Evolutionary conservation across 2,113 vertebrate species (phyloP).

Genomic region (Phrynosoma platyrhinos): DNA sequence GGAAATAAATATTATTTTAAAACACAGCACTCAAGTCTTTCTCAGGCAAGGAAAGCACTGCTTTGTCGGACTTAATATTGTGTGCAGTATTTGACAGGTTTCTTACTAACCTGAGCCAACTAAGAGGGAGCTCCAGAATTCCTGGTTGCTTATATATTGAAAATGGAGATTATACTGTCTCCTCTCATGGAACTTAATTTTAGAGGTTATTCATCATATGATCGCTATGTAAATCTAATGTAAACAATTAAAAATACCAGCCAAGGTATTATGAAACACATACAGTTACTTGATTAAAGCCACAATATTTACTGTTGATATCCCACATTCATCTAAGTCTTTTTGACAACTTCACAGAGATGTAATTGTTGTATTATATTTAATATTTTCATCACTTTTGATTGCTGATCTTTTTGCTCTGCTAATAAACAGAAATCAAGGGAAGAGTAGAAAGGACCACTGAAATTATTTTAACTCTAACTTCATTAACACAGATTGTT

Average conservation of each 20-base stretch:
- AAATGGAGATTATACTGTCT: slow-evolving; percentile 32
- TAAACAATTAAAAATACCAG: slow-evolving; percentile 48
- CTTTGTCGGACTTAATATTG: slow-evolving; percentile 37
- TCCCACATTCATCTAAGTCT: slow-evolving; percentile 36
- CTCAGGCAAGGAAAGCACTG: slow-evolving; percentile 28
- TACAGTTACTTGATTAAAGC: slow-evolving; percentile 39
- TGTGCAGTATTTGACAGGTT: slow-evolving; percentile 42
- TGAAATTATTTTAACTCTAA: slow-evolving; percentile 50
- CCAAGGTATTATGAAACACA: slow-evolving; percentile 53
- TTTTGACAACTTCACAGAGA: slow-evolving; percentile 65
- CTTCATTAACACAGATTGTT: slow-evolving; percentile 50
- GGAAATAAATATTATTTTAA: slow-evolving; percentile 16
- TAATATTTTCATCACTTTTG: slow-evolving; percentile 56
- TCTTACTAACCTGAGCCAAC: slow-evolving; percentile 51
- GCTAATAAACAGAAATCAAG: slow-evolving; percentile 64
- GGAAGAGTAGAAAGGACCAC: slow-evolving; percentile 42
- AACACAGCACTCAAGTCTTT: slow-evolving; percentile 44
- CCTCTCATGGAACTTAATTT: slow-evolving; percentile 37
- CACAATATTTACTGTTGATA: slow-evolving; percentile 53
- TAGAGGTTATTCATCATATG: slow-evolving; percentile 46
- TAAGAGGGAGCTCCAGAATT: slow-evolving; percentile 30
- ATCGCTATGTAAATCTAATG: slow-evolving; percentile 54
- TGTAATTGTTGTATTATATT: slow-evolving; percentile 38
- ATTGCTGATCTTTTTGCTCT: slow-evolving; percentile 54
- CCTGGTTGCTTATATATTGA: slow-evolving; percentile 41